Base-by-base conservation (phyloP, 2,797 vertebrate species). In the Syngnathus acus region DNA sequence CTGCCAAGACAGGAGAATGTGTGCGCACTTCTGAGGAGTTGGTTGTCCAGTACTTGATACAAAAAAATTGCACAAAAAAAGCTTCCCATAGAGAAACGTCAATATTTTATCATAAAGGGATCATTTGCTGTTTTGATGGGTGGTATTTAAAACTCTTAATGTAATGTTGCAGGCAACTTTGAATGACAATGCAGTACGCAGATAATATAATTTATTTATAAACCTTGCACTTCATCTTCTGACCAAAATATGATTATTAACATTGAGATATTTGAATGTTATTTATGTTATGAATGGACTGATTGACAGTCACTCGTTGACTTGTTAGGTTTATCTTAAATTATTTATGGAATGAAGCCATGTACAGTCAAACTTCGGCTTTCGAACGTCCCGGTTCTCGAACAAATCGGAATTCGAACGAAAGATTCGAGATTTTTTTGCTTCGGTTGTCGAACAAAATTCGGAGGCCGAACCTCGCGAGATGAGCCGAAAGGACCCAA, bases 221-320 rank as follows among this genome's bases (percentile, higher is more conserved):
- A 55, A 67, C 66, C 16, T 38, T 58, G 26, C 40, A 69, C 69
- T 79, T 82, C 67, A 59, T 45, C 82, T 78, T 79, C 60, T 82
- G 82, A 88, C 85, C 81, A 90, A 87, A 85, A 77, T 80, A 69
- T 40, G 73, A 72, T 72, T 72, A 19, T 14, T 51, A 67, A 47
- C 23, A 65, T 70, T 65, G 10, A 65, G 73, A 37, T 72, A 72
- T 77, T 67, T 47, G 47, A 68, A 53, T 75, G 70, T 80, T 73
- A 65, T 79, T 67, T 74, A 67, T 77, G 67, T 77, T 78, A 11
- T 66, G n/a, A 61, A 74, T 78, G 69, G 74, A 77, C 67, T 81
- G 78, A 66, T 38, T 6, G 14, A 8, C 6, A 45, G 37, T 70
- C 9, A n/a, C 7, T 19, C 48, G 70, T 78, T 26, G 40, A 68